These are phyloP conservation scores for Ceratitis capitata DNA, from an alignment of 1,140 invertebrate genomes.

Conservation along the genomic window DNA sequence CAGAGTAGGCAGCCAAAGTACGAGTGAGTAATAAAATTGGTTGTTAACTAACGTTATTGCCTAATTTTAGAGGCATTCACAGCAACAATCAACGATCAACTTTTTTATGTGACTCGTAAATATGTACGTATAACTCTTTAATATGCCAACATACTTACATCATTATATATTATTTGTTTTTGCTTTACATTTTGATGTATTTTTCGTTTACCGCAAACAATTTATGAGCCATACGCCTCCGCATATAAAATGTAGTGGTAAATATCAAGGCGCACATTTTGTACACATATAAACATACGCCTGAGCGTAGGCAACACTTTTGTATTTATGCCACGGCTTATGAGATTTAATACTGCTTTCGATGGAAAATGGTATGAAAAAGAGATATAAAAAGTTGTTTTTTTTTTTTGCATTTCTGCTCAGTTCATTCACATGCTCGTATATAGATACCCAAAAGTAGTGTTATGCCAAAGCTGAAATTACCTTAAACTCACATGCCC, in stretches of 20 bases:
- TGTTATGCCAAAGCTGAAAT: background rate
- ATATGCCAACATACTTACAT: no score
- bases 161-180: no score
- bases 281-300: background rate
- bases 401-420: background rate
- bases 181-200: background rate
- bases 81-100: background rate
- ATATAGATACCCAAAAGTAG: background rate
- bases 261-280: background rate
- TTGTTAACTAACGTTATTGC: background rate
- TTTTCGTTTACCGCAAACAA: constrained; percentile 2
- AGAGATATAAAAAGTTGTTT: background rate
- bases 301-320: background rate
- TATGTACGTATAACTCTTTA: no score
- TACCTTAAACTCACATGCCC: background rate
- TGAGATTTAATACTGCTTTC: background rate
- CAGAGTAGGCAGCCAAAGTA: background rate
- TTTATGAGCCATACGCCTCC: background rate
- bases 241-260: background rate
- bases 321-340: background rate
- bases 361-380: background rate
- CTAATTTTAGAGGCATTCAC: background rate
- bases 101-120: background rate
- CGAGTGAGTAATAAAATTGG: background rate
- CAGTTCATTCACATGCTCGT: no score